These are phyloP conservation scores for Imbricaverruca yamaguchii DNA, from an alignment of 2,888 invertebrate genomes.

Conservation along the genomic window DNA sequence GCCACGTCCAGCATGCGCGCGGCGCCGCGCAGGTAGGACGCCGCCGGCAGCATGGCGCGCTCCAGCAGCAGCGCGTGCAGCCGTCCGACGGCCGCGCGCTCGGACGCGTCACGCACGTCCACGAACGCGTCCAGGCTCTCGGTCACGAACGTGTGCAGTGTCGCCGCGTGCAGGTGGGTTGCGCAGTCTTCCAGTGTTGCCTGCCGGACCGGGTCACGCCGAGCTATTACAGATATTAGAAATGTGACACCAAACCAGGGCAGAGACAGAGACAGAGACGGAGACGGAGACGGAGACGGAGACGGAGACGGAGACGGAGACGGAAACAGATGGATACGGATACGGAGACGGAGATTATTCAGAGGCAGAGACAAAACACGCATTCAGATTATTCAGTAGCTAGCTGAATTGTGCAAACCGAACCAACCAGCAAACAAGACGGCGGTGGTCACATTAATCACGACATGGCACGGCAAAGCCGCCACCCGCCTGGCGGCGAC, in stretches of 20 bases:
- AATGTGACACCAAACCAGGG: too few species aligned
- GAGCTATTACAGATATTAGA: too few species aligned
- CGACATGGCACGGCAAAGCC: background rate
- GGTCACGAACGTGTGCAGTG: background rate
- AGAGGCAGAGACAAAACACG: background rate
- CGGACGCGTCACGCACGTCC: background rate
- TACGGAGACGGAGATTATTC: too few species aligned
- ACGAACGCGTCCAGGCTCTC: slow-evolving; percentile 6
- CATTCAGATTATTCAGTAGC: background rate
- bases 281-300: too few species aligned
- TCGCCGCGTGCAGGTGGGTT: background rate
- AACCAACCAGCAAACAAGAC: background rate
- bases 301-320: too few species aligned
- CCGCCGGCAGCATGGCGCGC: background rate
- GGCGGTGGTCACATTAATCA: background rate
- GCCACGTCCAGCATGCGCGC: background rate
- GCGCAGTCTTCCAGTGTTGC: background rate
- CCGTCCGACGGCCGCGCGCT: background rate
- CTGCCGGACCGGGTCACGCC: background rate
- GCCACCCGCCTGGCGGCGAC: background rate
- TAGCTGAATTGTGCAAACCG: background rate
- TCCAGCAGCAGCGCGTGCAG: slow-evolving; percentile 6
- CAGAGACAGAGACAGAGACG: too few species aligned
- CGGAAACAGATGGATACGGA: too few species aligned
- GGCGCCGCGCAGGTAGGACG: background rate